These are phyloP conservation scores for Struthio camelus DNA, from an alignment of 2,113 vertebrate species.

Conservation along the genomic window DNA sequence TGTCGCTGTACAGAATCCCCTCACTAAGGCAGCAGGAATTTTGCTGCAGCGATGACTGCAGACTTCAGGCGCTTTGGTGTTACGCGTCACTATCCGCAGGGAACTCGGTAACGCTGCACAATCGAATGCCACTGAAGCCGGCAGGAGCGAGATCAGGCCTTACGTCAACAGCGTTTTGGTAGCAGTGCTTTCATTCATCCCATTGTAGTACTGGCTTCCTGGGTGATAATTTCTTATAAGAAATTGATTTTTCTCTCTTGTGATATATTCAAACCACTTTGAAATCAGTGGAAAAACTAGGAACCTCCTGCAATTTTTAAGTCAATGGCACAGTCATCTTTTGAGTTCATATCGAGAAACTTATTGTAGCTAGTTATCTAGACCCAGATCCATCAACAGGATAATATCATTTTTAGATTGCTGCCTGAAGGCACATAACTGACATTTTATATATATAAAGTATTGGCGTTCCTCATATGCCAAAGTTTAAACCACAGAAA, in stretches of 20 bases:
- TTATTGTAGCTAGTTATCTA: slow-evolving; percentile 36
- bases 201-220: fast-evolving
- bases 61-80: neutral
- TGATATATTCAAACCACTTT: neutral
- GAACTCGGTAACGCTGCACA: neutral
- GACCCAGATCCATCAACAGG: slow-evolving; percentile 38
- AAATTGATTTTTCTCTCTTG: neutral
- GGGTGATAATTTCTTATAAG: neutral
- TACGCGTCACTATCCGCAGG: fast-evolving
- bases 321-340: neutral
- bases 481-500: slow-evolving; percentile 76
- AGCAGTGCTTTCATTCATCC: neutral
- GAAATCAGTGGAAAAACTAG: neutral
- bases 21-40: slow-evolving; percentile 9
- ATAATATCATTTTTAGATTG: slow-evolving; percentile 53
- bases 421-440: slow-evolving; percentile 67
- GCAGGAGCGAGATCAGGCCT: neutral
- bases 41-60: neutral
- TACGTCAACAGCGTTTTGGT: neutral
- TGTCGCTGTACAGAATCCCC: neutral
- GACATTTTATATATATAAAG: slow-evolving; percentile 71
- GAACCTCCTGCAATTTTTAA: neutral
- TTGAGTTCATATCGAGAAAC: slow-evolving; percentile 42
- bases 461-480: slow-evolving; percentile 71
- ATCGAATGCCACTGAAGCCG: neutral